Conservation (phyloP, 1,140 invertebrate species). For the Acyrthosiphon pisum region DNA sequence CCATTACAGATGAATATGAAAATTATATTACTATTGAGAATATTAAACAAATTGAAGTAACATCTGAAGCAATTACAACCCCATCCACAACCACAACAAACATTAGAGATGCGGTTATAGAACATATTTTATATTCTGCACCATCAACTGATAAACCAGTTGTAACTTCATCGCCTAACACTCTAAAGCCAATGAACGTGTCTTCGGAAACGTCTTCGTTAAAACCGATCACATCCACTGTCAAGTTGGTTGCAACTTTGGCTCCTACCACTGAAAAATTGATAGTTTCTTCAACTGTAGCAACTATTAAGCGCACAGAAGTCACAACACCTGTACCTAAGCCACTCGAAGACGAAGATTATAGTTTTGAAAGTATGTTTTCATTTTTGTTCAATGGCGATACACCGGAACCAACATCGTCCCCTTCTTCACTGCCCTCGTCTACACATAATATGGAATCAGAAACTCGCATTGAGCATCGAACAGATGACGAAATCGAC, state of each 20-base stretch:
- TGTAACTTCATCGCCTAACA: background rate
- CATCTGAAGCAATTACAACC: background rate
- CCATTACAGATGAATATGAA: background rate
- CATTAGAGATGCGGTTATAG: background rate
- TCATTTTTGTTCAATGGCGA: constrained; percentile 51
- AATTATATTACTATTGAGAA: background rate
- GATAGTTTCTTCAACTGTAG: background rate
- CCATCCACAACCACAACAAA: background rate
- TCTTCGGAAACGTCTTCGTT: background rate
- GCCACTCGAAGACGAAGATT: constrained; percentile 38
- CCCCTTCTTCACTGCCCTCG: background rate
- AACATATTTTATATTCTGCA: constrained; percentile 23
- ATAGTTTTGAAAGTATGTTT: constrained; percentile 55
- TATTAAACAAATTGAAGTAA: background rate
- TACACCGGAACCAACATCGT: background rate
- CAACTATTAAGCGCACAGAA: background rate
- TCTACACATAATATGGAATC: background rate
- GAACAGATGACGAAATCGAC: constrained; percentile 38
- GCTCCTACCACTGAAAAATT: background rate
- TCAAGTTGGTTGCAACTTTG: background rate
- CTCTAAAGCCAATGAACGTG: background rate
- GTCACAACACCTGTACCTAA: background rate
- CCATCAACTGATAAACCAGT: background rate
- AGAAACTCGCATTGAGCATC: background rate
- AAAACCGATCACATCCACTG: background rate